Evolutionary conservation across 2,888 invertebrate species (phyloP), one percentile per base, ranked within the genome.

Genomic region (Dynastes hyllus): DNA sequence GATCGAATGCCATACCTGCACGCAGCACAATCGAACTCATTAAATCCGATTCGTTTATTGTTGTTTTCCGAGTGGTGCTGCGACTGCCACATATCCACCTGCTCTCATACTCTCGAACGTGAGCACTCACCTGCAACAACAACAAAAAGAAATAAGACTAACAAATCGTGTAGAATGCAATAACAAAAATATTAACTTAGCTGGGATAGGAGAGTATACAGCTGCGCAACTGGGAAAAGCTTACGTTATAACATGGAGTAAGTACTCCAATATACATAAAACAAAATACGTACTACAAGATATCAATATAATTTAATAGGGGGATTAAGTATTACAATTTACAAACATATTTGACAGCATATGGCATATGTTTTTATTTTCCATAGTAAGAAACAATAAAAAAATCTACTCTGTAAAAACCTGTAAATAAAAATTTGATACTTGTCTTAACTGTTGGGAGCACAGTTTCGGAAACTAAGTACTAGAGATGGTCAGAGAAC

Each of bases 171-270:
- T 58, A 58, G 58, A 73, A 40, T 40, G 73, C 40, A 73, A 73
- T 73, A 73, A 73, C 58, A 73, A 73, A 37, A 73, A 73, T 73
- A 73, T 73, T 73, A 73, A 73, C 73, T 58, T 73, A 73, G 58
- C 55, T 55, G 55, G 71, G 5, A 37, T 73, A 73, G 58, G 55
- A 58, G 37, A 40, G 73, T 55, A 5, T 69, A 51, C 69, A 51
- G 69, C 69, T 69, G 69, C 27, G 27, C 29, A 29, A 22, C 16
- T 22, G 27, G 51, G 27, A 69, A 69, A 69, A 51, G 50, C 51
- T 50, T 45, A 40, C 1, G 29, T 45, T 22, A 22, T 8, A 22
- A 58, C 22, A 58, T 16, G 53, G 3, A 4, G 32, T 32, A 32
- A 4, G 32, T 32, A 32, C 32, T 45, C 45, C 45, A 45, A 45